Percentiles rank a stretch among this genome's conserved stretches.
Evolutionary conservation across 2,797 vertebrate genomes (phyloP).

Genomic region (Ctenopoma multispine): DNA sequence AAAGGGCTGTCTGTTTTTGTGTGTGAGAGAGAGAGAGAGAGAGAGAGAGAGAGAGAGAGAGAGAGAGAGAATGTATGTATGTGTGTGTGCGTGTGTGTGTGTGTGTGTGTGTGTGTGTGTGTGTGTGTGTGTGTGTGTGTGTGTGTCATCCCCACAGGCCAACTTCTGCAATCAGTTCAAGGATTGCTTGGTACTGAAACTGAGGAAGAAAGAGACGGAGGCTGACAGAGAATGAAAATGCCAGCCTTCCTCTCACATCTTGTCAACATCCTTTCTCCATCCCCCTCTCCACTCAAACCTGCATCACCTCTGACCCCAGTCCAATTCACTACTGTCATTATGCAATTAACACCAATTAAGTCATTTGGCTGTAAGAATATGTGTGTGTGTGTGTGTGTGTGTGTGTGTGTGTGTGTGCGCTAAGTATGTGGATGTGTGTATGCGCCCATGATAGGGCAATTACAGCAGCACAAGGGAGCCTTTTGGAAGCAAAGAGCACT

Average conservation of each 20-base stretch:
- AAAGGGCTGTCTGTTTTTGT: conserved; percentile 85
- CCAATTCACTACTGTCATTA: conserved; percentile 95
- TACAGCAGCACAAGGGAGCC: conserved; percentile 90
- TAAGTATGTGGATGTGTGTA: conserved; percentile 72
- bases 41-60: background rate
- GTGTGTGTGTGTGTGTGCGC: conserved; percentile 19
- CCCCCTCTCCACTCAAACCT: conserved; percentile 88
- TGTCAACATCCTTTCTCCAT: conserved; percentile 76
- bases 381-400: conserved; percentile 62
- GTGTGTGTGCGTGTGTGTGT: conserved; percentile 33
- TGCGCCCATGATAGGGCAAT: conserved; percentile 85
- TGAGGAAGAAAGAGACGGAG: conserved; percentile 38
- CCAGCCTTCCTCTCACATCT: conserved; percentile 64
- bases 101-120: too few species aligned
- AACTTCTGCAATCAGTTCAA: conserved; percentile 86
- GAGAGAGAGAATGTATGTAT: background rate
- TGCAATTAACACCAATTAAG: conserved; percentile 98
- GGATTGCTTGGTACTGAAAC: conserved; percentile 76
- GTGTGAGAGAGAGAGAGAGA: background rate
- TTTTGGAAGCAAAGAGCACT: conserved; percentile 88
- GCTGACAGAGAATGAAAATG: conserved; percentile 35
- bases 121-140: conserved; percentile 29
- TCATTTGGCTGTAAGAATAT: conserved; percentile 90
- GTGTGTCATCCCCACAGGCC: conserved; percentile 37
- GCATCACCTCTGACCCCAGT: conserved; percentile 90